Conservation (phyloP, 2,888 invertebrate species). For the Gasteruption jaculator region DNA sequence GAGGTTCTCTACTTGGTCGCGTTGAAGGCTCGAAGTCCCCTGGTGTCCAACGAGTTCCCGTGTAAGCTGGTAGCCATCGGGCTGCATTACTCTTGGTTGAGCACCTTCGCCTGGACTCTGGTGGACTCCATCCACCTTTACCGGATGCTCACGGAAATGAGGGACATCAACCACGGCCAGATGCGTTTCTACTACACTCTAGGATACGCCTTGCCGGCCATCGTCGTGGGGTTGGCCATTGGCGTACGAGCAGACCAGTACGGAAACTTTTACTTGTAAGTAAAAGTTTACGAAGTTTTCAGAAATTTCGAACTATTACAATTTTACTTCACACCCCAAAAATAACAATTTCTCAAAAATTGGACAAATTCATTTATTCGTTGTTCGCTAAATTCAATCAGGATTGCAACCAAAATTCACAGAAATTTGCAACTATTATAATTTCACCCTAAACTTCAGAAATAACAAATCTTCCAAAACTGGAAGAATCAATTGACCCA, state of each 20-base stretch:
- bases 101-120: slow-evolving; percentile 86
- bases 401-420: no score
- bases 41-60: slow-evolving; percentile 80
- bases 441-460: no score
- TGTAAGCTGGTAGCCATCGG: slow-evolving; percentile 88
- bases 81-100: slow-evolving; percentile 90
- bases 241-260: slow-evolving; percentile 93
- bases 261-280: slow-evolving; percentile 90
- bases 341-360: no score
- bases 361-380: no score
- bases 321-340: no score
- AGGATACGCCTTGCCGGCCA: slow-evolving; percentile 89
- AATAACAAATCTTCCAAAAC: no score
- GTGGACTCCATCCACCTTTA: slow-evolving; percentile 91
- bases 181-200: slow-evolving; percentile 89
- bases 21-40: slow-evolving; percentile 74
- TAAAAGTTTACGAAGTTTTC: no score
- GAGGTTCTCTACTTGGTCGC: slow-evolving; percentile 84
- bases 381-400: no score
- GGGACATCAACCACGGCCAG: slow-evolving; percentile 93
- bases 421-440: no score
- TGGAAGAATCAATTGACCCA: no score
- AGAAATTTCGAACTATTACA: no score
- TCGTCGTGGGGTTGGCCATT: slow-evolving; percentile 85
- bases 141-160: slow-evolving; percentile 89